Base-by-base conservation (phyloP, 2,888 invertebrate species). In the Drosophila kambysellisi region DNA sequence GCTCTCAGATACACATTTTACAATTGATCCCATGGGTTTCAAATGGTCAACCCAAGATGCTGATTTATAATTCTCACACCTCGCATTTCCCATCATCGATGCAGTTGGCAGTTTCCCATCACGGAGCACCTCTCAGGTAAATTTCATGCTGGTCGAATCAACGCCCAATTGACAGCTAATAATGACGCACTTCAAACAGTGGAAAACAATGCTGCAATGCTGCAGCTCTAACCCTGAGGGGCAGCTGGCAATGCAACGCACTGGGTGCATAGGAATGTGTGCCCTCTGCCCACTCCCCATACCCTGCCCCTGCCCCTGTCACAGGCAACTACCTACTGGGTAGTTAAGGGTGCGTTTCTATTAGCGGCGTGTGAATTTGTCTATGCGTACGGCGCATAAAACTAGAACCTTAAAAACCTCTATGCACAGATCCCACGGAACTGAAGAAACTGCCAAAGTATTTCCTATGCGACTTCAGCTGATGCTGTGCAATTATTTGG, bases 131-230 rank as follows among this genome's bases (percentile, higher is more conserved):
- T 54, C 9, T 33, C 81, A 71, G 79, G 79, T 80, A 80, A 65
- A 48, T 41, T 64, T 7, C 70, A 63, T 72, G 88, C 85, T 71
- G 88, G 82, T 59, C 76, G 32, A 65, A 85, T 86, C 81, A 83
- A 70, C 80, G 82, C 83, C 79, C 89, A 89, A 86, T 89, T 90
- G 89, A 87, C 89, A 87, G 89, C 84, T 66, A 89, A 90, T 87
- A 90, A 90, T 89, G 89, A 87, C 57, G 68, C 67, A 76, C 68
- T 74, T 59, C 57, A 66, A 59, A 63, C 57, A 66, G 69, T 56
- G 59, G 46, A 61, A 57, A 61, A 50, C 43, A 37, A 39, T 53
- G 61, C 25, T 57, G 56, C 56, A 32, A 15, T 29, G 56, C 39
- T 41, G 30, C 54, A 54, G 37, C 37, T 39, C 37, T 39, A 37